These are phyloP conservation scores for Drosophila sulfurigaster DNA, from an alignment of 1,140 invertebrate genomes.

Conservation along the genomic window DNA sequence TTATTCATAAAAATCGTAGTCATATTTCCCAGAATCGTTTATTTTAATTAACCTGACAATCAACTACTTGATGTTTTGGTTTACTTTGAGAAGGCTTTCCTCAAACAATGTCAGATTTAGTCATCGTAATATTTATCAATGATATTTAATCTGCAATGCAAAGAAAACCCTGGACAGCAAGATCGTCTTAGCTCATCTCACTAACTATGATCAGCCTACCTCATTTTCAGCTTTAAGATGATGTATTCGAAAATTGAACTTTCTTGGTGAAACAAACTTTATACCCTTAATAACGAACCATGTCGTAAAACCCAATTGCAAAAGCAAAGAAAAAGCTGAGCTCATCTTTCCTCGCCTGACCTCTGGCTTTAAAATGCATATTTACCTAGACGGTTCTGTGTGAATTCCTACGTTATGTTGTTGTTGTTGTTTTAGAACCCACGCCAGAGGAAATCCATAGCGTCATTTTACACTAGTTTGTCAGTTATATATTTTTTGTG, in stretches of 20 bases:
- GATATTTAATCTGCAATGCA: background rate
- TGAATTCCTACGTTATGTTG: conserved; percentile 18
- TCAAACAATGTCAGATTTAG: background rate
- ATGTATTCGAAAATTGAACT: conserved; percentile 13
- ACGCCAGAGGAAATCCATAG: conserved; percentile 2
- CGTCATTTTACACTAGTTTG: conserved; percentile 47
- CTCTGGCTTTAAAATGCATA: conserved; percentile 17
- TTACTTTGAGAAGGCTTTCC: too few relatives aligned
- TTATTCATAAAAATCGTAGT: too few relatives aligned
- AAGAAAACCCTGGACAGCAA: background rate
- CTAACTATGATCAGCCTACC: background rate
- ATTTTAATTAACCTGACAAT: too few relatives aligned
- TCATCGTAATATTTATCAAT: background rate
- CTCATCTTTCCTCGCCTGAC: conserved; percentile 49
- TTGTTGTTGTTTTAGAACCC: conserved; percentile 35
- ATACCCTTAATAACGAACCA: conserved; percentile 39
- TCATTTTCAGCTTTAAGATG: conserved; percentile 9
- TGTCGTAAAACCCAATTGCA: conserved; percentile 26
- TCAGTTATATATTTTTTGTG: conserved; percentile 23
- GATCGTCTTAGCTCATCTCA: background rate
- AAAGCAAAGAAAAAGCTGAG: conserved; percentile 54
- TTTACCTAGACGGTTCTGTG: conserved; percentile 27
- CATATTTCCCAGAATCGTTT: too few relatives aligned
- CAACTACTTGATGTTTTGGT: too few relatives aligned
- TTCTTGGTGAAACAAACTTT: conserved; percentile 4